Base-by-base conservation (phyloP, 2,113 vertebrate genomes). In the Potamarius usumacintae region DNA sequence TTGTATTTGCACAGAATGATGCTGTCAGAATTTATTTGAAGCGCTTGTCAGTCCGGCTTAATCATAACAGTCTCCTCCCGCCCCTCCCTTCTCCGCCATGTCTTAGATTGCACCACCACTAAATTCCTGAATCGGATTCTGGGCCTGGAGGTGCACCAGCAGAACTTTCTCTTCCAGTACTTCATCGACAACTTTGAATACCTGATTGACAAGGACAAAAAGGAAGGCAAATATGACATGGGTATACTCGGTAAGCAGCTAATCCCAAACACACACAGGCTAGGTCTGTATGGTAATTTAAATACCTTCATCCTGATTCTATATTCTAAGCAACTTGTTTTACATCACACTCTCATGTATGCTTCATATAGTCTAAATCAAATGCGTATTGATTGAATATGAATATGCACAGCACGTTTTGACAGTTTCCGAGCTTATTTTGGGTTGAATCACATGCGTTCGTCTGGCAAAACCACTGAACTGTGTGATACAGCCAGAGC, bases 221-320 rank as follows among this genome's bases (percentile, higher is more conserved):
- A 97, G 92, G 98, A 99, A 88, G 98, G 98, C 84, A 99, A 97
- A 97, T 99, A 99, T 0, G 98, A 99, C 96, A 97, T 99, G 98
- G 98, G 98, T 80, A 99, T 99, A 83, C 91, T 99, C 78, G 98
- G 98, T 99, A 95, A 17, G 94, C 60, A 76, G 6, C 15, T 18
- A 14, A 50, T 71, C 11, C 48, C 15, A 12, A 42, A 14, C n/a
- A 8, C 15, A 34, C 7, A 10, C 4, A 30, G 8, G 78, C 17
- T 27, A 1, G 4, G 27, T 58, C 15, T 30, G 2, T 20, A 20
- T 2, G n/a, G 5, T 25, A 0, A 6, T 52, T 25, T 4, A 52
- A 76, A 76, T 52, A 1, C 34, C 2, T 42, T 9, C 2, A 34
- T 42, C 50, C 1, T 12, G 14, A 72, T 42, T 42, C 20, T 15